Base-by-base conservation (phyloP, 2,113 vertebrate genomes). In the Stegastes partitus region DNA sequence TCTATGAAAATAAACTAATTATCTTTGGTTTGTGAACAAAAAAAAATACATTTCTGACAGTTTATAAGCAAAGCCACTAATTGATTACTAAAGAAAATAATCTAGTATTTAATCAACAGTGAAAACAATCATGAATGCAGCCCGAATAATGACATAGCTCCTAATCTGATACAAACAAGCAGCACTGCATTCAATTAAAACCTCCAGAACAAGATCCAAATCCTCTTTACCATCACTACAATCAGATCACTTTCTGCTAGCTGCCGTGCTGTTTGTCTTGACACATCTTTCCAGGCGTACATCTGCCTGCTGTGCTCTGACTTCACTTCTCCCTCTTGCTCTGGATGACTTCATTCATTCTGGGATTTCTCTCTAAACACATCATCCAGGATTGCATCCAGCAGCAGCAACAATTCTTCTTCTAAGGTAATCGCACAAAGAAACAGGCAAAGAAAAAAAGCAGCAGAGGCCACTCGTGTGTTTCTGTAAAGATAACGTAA, bases 361-460 rank as follows among this genome's bases (percentile, higher is more conserved):
- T 44, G 64, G 65, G 66, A 86, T 88, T 83, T 66, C 81, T 78
- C 63, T 83, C 34, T n/a, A 49, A 74, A 75, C 53, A 89, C 83
- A 74, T 77, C 19, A 21, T 42, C 58, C 57, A 54, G 25, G 80
- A 79, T 75, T 75, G 65, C 51, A 67, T 73, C 16, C 37, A 79
- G 45, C 42, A 82, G 55, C 37, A 14, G 47, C 57, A 50, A n/a
- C 19, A 34, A 67, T 26, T 76, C 66, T 72, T 23, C 50, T 28
- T 22, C 49, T 73, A 23, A 54, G 53, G 12, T 44, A 75, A 19
- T 26, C 44, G 26, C 16, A 37, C 34, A 64, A 72, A 59, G 22
- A 5, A 39, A 56, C 8, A n/a, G n/a, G n/a, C n/a, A n/a, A n/a
- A n/a, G n/a, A n/a, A 25, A 45, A 21, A 64, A 22, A 34, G 8